These are phyloP conservation scores for Morpho helenor DNA, from an alignment of 2,888 invertebrate genomes.

Conservation along the genomic window DNA sequence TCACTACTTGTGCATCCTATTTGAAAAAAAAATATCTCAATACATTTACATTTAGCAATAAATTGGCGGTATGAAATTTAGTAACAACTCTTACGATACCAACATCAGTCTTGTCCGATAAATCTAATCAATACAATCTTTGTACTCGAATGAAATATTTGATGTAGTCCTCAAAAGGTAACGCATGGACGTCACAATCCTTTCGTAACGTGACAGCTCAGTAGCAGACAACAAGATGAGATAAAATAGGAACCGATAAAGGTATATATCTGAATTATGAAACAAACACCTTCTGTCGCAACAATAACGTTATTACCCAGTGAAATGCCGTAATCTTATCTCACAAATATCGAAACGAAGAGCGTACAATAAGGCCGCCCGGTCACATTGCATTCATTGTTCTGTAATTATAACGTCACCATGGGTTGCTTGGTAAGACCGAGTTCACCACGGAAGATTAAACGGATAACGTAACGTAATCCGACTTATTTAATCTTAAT, in stretches of 20 bases:
- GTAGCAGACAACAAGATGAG: slow-evolving; percentile 9
- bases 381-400: slow-evolving; percentile 42
- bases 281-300: slow-evolving; percentile 38
- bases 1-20: no score
- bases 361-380: slow-evolving; percentile 39
- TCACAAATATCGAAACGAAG: slow-evolving; percentile 41
- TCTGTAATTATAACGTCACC: slow-evolving; percentile 34
- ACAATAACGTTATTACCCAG: slow-evolving; percentile 21
- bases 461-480: slow-evolving; percentile 7
- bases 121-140: neutral
- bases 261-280: slow-evolving; percentile 16
- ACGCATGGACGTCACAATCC: slow-evolving; percentile 9
- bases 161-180: no score
- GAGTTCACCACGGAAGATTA: slow-evolving; percentile 4
- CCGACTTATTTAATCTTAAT: slow-evolving; percentile 1
- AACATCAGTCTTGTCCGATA: no score
- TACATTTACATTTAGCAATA: no score
- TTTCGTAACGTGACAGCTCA: slow-evolving; percentile 8
- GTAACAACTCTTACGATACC: no score
- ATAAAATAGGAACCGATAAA: slow-evolving; percentile 11
- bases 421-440: slow-evolving; percentile 1
- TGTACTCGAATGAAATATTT: neutral
- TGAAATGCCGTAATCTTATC: slow-evolving; percentile 26
- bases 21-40: no score
- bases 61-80: no score